phyloP scores from a whole-genome alignment of 2,888 invertebrate genomes.

The Harmothoe impar region DNA sequence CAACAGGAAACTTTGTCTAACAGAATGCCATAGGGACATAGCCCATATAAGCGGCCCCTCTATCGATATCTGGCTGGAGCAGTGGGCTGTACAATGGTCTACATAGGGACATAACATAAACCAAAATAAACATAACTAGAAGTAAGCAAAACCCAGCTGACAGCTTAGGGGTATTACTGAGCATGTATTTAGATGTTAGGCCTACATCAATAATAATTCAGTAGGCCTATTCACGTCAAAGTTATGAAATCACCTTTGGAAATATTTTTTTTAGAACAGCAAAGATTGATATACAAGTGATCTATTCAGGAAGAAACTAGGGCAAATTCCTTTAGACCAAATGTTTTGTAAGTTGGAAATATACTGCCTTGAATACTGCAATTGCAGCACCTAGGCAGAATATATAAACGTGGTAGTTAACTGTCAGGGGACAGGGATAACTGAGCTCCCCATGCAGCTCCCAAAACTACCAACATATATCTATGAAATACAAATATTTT shows the following conservation, averaged over 20 bases:
- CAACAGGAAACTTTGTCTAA: not conserved
- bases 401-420: not conserved
- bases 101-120: not conserved
- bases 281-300: not conserved
- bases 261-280: not conserved
- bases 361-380: not conserved
- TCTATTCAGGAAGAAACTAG: not conserved
- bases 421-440: not conserved
- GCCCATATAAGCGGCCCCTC: too few species aligned
- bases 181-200: not conserved
- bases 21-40: too few species aligned
- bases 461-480: conserved; percentile 5
- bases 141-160: not conserved
- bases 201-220: not conserved
- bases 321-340: not conserved
- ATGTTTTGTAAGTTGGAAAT: not conserved
- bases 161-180: not conserved
- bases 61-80: too few species aligned
- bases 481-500: not conserved
- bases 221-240: not conserved
- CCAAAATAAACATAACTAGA: not conserved
- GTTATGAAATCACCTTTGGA: not conserved
- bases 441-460: not conserved
- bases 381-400: not conserved
- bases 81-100: too few species aligned